These are phyloP conservation scores for Drosophila paulistorum DNA, from an alignment of 1,140 invertebrate species.

Conservation along the genomic window DNA sequence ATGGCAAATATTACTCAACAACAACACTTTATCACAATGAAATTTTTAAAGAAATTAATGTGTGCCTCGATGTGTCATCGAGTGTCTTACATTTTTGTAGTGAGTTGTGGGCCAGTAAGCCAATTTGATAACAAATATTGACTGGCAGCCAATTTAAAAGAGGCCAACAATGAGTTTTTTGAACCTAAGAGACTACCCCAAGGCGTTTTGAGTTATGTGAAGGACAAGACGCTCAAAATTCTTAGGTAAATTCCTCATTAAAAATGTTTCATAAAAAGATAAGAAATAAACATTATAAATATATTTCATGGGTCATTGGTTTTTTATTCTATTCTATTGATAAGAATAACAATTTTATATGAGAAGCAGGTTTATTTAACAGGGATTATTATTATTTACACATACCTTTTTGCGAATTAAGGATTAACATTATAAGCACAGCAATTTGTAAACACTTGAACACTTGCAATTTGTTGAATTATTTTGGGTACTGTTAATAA, in stretches of 20 bases:
- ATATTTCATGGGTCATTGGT: background rate
- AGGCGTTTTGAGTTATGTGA: conserved; percentile 19
- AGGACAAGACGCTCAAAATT: background rate
- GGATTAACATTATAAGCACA: no score
- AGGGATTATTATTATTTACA: no score
- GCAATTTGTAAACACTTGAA: no score
- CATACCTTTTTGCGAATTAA: no score
- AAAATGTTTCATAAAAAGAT: conserved; percentile 12
- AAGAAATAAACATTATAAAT: conserved; percentile 1
- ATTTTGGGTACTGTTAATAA: no score
- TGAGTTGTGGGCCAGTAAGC: conserved; percentile 54
- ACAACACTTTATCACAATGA: conserved; percentile 49
- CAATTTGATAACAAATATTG: conserved; percentile 57
- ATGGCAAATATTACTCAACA: conserved; percentile 54
- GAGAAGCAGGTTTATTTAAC: no score
- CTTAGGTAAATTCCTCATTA: background rate
- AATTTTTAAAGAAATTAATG: conserved; percentile 25
- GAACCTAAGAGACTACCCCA: conserved; percentile 26
- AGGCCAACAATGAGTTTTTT: background rate
- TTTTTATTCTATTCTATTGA: no score
- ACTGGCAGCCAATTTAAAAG: conserved; percentile 52
- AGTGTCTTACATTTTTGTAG: conserved; percentile 49
- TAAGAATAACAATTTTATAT: no score
- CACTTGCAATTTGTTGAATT: no score
- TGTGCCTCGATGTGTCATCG: conserved; percentile 48